Base-by-base conservation (phyloP, 1,140 invertebrate genomes). In the Hydropsyche tenuis region DNA sequence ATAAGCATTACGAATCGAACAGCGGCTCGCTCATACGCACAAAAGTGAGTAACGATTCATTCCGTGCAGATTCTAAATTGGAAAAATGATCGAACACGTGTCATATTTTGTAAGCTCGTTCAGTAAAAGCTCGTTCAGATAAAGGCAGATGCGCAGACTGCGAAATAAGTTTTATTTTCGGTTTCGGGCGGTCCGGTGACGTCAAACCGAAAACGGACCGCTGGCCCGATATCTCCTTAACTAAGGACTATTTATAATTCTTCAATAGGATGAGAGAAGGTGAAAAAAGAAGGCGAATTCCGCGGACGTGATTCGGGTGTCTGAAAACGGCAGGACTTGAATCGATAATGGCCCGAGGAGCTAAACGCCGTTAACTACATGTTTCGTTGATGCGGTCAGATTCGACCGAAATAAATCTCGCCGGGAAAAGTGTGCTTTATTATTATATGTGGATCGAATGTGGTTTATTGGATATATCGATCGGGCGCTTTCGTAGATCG, bases 241-340 rank as follows among this genome's bases (percentile, higher is more conserved):
- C 30, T 66, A 27, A 63, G 60, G 23, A 63, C 23, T 63, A 63
- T 66, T 66, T 66, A 66, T 66, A 37, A 66, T 37, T 43, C 63
- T 27, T 42, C 30, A 66, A 66, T 66, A 37, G 20, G 37, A 37
- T 9, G 30, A 37, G 30, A 30, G 25, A 30, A 25, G 23, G n/a
- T 22, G 22, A 27, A 63, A 63, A 42, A 25, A 63, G 23, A 53
- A 63, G 22, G 12, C 20, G 60, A 63, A 30, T 30, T 30, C 23
- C 23, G 11, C 3, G 25, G 25, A n/a, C 23, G 23, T 27, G 18
- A 60, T 60, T 60, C 53, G 45, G 45, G 18, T 20, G 48, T 1
- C 48, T 18, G n/a, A 53, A 53, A 37, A 53, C n/a, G 20, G n/a
- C 48, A 11, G 48, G 16, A 53, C 48, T 1, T 20, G 48, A 53